These are phyloP conservation scores for Brienomyrus brachyistius DNA, from an alignment of 2,113 vertebrate species.

Conservation along the genomic window DNA sequence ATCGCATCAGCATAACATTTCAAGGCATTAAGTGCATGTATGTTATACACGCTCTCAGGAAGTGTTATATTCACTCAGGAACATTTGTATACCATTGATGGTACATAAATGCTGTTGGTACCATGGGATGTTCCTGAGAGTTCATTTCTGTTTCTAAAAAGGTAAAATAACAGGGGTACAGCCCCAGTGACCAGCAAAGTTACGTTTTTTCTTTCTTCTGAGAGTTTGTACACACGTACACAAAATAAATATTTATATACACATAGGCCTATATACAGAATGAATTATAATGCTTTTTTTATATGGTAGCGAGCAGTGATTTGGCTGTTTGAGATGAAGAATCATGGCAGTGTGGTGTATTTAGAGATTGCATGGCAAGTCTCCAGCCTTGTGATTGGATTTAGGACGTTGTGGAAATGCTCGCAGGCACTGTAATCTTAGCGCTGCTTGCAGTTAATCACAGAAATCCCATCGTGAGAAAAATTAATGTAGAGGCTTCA, in stretches of 20 bases:
- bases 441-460: neutral
- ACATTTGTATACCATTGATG: neutral
- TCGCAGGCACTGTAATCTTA: neutral
- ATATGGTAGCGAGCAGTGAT: neutral
- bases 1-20: neutral
- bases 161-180: no score
- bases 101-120: no score
- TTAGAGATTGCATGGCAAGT: neutral
- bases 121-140: no score
- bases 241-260: neutral
- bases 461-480: neutral
- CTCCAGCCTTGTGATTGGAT: slow-evolving; percentile 6
- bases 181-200: no score
- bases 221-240: neutral
- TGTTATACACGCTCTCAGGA: neutral
- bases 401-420: neutral
- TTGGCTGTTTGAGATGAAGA: neutral
- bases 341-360: neutral
- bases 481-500: neutral
- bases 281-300: neutral
- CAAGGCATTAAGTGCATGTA: neutral
- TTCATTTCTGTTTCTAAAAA: no score
- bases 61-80: neutral
- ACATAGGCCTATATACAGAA: neutral
- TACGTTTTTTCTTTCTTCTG: no score